Evolutionary conservation across 2,797 vertebrate species (phyloP).

Genomic region (Catamblyrhynchus diadema): DNA sequence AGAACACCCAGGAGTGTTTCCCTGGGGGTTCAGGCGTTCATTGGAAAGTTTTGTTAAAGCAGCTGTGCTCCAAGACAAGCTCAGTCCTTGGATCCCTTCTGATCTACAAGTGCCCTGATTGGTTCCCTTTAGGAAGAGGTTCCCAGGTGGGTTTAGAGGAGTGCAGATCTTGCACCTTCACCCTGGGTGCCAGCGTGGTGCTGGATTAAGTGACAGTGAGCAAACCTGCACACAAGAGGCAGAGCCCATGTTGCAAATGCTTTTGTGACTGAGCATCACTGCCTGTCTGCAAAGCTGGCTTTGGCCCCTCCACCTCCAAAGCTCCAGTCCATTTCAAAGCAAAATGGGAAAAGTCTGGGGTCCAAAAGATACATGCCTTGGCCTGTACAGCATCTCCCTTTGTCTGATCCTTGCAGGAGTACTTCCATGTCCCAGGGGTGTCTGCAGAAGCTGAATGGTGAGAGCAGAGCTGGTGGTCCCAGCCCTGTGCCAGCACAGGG

Average conservation of each 20-base stretch:
- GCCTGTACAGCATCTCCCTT: neutral
- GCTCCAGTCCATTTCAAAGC: accelerated
- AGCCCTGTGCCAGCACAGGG: accelerated
- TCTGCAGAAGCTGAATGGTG: neutral
- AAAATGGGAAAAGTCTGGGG: neutral
- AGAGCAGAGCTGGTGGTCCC: neutral
- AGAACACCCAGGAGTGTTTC: accelerated
- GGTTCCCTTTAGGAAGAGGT: neutral
- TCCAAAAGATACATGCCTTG: neutral
- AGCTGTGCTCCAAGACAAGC: neutral
- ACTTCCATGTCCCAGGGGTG: neutral
- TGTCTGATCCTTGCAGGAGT: neutral
- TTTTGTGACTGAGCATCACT: neutral
- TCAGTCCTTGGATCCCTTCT: neutral
- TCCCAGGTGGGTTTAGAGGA: neutral
- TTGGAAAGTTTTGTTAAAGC: neutral
- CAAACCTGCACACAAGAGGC: neutral
- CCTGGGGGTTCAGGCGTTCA: neutral
- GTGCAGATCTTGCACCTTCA: neutral
- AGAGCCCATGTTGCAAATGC: accelerated
- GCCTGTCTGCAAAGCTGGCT: neutral
- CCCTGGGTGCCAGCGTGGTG: accelerated
- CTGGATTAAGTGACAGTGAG: neutral
- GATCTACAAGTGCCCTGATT: accelerated
- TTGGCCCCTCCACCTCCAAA: neutral